Conservation (phyloP, 1,140 invertebrate genomes). For the Bombus waltoni region DNA sequence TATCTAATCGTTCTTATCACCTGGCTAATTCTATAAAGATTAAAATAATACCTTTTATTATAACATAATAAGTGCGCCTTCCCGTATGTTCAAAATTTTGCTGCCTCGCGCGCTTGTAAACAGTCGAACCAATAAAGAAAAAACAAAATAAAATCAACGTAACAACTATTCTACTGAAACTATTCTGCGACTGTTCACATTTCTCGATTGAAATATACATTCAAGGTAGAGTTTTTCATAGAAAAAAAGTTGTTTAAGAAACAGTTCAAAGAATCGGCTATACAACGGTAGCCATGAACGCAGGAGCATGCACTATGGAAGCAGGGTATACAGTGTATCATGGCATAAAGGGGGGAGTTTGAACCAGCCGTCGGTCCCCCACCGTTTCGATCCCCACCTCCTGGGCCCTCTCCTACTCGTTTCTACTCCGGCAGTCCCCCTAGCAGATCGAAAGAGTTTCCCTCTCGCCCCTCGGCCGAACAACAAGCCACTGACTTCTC, state of each 20-base stretch:
- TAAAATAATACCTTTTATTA: neutral
- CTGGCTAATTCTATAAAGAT: neutral
- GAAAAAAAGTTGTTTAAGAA: neutral
- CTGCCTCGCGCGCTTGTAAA: neutral
- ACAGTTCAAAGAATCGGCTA: neutral
- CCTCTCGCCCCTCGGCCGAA: conserved; percentile 53
- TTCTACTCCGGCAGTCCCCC: conserved; percentile 50
- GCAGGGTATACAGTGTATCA: conserved; percentile 9
- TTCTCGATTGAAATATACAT: neutral
- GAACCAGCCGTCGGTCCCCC: conserved; percentile 51
- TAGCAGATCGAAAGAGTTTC: conserved; percentile 53
- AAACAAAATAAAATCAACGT: neutral
- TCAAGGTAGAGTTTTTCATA: neutral
- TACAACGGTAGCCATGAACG: neutral
- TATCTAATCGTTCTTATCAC: too few species aligned
- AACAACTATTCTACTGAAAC: too few species aligned
- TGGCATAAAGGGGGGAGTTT: conserved; percentile 19
- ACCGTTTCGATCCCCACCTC: conserved; percentile 47
- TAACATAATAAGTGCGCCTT: neutral
- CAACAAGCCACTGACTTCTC: conserved; percentile 72
- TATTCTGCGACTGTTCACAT: too few species aligned
- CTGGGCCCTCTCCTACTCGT: conserved; percentile 52
- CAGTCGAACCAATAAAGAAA: neutral
- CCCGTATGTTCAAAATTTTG: neutral
- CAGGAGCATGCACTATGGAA: conserved; percentile 46